Conservation (phyloP, 1,140 invertebrate genomes). For the Apolygus lucorum region DNA sequence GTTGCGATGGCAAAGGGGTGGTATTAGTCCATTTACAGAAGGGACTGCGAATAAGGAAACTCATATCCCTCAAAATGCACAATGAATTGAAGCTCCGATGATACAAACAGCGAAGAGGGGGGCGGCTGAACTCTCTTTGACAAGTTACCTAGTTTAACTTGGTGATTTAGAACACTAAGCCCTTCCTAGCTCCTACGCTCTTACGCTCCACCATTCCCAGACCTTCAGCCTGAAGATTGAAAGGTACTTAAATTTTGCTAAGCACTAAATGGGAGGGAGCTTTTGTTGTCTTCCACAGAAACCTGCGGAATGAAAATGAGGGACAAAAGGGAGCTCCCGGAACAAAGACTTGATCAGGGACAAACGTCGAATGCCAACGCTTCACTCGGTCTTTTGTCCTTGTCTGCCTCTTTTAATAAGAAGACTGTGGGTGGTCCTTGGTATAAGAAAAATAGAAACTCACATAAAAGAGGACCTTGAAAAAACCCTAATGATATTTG, state of each 20-base stretch:
- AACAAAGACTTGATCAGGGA: conserved; percentile 16
- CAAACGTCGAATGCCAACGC: conserved; percentile 14
- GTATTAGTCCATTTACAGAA: too few species aligned
- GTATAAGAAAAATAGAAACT: too few species aligned
- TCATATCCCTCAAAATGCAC: too few species aligned
- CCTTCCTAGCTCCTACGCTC: neutral
- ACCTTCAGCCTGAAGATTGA: neutral
- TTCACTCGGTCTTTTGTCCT: conserved; percentile 3
- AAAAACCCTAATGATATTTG: too few species aligned
- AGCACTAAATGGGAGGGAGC: conserved; percentile 13
- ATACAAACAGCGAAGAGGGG: too few species aligned
- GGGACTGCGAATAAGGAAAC: too few species aligned
- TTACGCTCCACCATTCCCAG: neutral
- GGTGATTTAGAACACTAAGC: conserved; percentile 3
- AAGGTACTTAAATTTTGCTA: conserved; percentile 15
- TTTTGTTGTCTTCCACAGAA: conserved; percentile 11
- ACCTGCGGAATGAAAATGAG: conserved; percentile 4
- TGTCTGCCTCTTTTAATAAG: neutral
- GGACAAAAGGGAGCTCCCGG: neutral
- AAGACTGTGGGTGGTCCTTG: neutral
- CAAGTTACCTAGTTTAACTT: conserved; percentile 16
- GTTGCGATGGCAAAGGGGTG: too few species aligned
- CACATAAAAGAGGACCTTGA: too few species aligned
- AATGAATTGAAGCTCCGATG: too few species aligned
- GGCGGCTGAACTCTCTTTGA: neutral